Conservation (phyloP, 2,888 invertebrate genomes). For the Noctua janthe region DNA sequence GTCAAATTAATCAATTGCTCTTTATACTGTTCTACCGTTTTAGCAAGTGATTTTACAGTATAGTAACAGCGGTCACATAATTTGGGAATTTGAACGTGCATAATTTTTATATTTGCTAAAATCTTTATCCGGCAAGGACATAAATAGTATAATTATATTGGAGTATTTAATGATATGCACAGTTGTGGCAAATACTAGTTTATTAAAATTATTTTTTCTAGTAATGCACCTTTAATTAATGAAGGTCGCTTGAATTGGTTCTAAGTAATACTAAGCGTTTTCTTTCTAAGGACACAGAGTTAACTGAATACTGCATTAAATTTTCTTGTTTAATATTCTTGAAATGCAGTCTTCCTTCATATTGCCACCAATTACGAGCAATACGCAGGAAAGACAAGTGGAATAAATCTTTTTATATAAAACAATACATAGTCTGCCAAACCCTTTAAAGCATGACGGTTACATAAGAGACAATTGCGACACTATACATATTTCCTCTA, state of each 20-base stretch:
- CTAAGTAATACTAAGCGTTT: neutral
- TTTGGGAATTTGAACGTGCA: neutral
- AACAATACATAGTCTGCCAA: constrained; percentile 1
- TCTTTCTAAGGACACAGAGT: neutral
- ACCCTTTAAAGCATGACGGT: constrained; percentile 51
- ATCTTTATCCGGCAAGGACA: neutral
- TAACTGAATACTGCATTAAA: neutral
- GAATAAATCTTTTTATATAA: neutral
- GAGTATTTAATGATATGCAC: neutral
- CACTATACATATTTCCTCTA: constrained; percentile 23
- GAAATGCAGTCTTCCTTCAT: neutral
- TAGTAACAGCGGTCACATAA: neutral
- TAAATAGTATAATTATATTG: neutral
- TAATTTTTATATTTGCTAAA: neutral
- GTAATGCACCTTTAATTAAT: neutral
- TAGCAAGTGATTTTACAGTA: neutral
- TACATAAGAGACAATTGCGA: constrained; percentile 45
- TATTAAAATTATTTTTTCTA: too few relatives aligned
- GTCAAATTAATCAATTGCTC: constrained; percentile 26
- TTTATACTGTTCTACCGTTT: neutral
- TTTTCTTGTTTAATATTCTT: neutral
- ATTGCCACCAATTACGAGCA: neutral
- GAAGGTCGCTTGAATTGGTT: neutral
- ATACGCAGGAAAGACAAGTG: neutral
- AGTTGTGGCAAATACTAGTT: neutral